Base-by-base conservation (phyloP, 2,888 invertebrate species). In the Agonum fuliginosum region DNA sequence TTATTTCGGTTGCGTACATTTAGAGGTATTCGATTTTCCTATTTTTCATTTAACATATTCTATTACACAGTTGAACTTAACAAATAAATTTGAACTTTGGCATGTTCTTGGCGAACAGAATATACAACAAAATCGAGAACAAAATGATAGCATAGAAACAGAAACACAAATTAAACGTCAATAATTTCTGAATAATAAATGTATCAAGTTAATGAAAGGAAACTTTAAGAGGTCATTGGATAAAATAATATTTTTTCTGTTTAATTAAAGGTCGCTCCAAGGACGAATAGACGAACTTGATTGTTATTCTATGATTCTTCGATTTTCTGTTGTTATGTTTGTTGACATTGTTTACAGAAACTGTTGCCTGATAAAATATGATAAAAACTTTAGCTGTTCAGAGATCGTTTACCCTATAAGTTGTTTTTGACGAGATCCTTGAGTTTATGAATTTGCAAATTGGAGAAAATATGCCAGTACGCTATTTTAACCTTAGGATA, bases 141-240 rank as follows among this genome's bases (percentile, higher is more conserved):
- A 3, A 37, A 37, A 37, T 37, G 3, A 37, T n/a, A 37, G 37
- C 12, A 37, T 3, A n/a, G 12, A 37, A 37, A 37, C 12, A 37
- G 8, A 37, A 43, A 54, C 8, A 24, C n/a, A 1, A 3, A 20
- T 12, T 51, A 20, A 51, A 54, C 6, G 12, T 54, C 54, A 54
- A 54, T 54, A 54, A 24, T 54, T 54, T 54, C 24, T 10, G 54
- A 54, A 54, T 54, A 54, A 12, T 54, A 54, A 51, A 54, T 54
- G 54, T 24, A 6, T 22, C 14, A 10, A 43, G 3, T n/a, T 8
- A 3, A 37, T 10, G 12, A 0, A 37, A 10, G n/a, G n/a, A 37
- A 37, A 37, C 10, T 2, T 10, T 6, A 2, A 34, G n/a, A 51
- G 20, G 51, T 51, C 51, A 22, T 22, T 51, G 22, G 12, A 51